Conservation (phyloP, 2,797 vertebrate species). For the Acrocephalus scirpaceus region DNA sequence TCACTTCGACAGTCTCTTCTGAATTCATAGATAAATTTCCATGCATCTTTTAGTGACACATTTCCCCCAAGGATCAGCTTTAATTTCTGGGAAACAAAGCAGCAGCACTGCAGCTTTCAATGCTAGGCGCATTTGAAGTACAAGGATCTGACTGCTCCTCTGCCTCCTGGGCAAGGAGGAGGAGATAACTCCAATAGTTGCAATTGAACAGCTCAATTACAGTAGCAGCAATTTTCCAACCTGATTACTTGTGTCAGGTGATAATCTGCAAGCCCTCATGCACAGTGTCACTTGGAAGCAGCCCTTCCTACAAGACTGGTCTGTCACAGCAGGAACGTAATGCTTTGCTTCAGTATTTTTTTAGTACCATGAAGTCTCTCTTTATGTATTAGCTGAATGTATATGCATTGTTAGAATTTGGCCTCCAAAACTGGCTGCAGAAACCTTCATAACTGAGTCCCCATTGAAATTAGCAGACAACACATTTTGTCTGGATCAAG, state of each 20-base stretch:
- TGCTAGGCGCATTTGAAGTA: neutral
- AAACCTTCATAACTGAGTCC: neutral
- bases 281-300: neutral
- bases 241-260: slow-evolving; percentile 12
- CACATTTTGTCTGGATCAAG: neutral
- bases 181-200: neutral
- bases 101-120: neutral
- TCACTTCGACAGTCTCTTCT: neutral
- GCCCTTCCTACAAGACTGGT: neutral
- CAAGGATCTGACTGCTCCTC: neutral
- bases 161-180: neutral
- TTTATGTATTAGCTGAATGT: neutral
- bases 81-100: slow-evolving; percentile 16
- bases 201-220: slow-evolving; percentile 23
- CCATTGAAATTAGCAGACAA: neutral
- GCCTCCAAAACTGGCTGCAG: neutral
- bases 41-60: neutral
- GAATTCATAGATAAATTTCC: neutral
- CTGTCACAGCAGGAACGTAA: neutral
- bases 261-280: neutral
- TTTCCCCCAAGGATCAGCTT: neutral
- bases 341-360: neutral
- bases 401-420: neutral
- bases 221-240: slow-evolving; percentile 25
- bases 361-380: neutral